These are phyloP conservation scores for Craterocephalus amniculus DNA, from an alignment of 2,797 vertebrate species.

Conservation along the genomic window DNA sequence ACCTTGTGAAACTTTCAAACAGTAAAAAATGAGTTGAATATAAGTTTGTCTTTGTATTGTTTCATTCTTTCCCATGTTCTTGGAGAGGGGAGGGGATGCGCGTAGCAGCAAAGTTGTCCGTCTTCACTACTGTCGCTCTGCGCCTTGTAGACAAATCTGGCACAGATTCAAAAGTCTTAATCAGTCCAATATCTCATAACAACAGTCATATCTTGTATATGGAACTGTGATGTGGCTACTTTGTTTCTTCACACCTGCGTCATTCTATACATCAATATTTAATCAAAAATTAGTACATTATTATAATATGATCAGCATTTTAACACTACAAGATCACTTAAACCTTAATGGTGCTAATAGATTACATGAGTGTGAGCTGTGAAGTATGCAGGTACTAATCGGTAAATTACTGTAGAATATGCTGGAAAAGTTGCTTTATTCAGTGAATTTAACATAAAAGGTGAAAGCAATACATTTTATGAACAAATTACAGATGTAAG, in stretches of 20 bases:
- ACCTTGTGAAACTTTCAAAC: conserved; percentile 87
- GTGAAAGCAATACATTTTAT: no score
- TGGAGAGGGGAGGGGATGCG: conserved; percentile 19
- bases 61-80: conserved; percentile 46
- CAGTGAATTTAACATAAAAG: no score
- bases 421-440: no score
- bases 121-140: not conserved
- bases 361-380: not conserved
- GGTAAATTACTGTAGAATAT: no score
- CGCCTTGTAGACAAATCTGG: conserved; percentile 10
- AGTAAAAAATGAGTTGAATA: conserved; percentile 79
- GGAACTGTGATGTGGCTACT: not conserved
- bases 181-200: not conserved
- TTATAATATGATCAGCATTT: not conserved
- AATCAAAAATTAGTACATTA: not conserved
- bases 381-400: no score
- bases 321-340: not conserved
- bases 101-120: conserved; percentile 13
- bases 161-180: not conserved
- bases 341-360: not conserved
- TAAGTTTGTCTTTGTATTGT: conserved; percentile 52
- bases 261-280: not conserved
- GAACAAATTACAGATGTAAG: no score
- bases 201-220: not conserved
- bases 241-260: not conserved